Evolutionary conservation across 2,888 invertebrate species (phyloP).

Genomic region (Aplocera efformata): DNA sequence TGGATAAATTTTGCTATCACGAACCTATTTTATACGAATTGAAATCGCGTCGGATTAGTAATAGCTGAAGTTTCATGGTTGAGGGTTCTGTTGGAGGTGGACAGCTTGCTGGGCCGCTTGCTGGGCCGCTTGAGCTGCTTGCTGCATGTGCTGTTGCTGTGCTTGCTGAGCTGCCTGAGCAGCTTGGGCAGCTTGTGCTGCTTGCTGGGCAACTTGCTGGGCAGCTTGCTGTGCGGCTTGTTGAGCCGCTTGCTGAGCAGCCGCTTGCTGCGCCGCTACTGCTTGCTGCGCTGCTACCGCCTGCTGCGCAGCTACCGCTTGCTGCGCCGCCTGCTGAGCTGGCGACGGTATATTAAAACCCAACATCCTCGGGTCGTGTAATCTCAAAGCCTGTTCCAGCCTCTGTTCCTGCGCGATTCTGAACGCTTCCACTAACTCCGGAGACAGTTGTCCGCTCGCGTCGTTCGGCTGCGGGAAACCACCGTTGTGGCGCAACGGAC

Average conservation of each 20-base stretch:
- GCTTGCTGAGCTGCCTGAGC: constrained; percentile 57
- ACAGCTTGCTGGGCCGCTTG: constrained; percentile 78
- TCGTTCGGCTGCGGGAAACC: constrained; percentile 66
- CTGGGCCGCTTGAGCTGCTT: constrained; percentile 70
- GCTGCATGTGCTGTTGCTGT: constrained; percentile 61
- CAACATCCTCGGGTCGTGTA: constrained; percentile 90
- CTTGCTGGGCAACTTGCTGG: constrained; percentile 50
- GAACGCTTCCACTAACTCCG: constrained; percentile 86
- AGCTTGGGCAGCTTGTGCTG: constrained; percentile 51
- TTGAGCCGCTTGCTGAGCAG: constrained; percentile 48
- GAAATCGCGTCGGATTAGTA: constrained; percentile 84
- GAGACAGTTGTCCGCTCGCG: constrained; percentile 81
- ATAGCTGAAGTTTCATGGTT: constrained; percentile 90
- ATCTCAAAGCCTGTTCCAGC: constrained; percentile 89
- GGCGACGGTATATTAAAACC: constrained; percentile 85
- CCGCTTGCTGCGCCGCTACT: constrained; percentile 36
- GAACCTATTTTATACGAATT: constrained; percentile 36
- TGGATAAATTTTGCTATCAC: constrained; percentile 40
- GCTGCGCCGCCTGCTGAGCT: constrained; percentile 67
- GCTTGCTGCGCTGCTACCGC: constrained; percentile 50
- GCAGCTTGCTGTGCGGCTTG: constrained; percentile 64
- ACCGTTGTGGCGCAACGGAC: constrained; percentile 72
- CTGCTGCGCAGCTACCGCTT: too few relatives aligned
- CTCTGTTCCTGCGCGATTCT: constrained; percentile 88
- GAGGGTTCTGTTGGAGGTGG: constrained; percentile 77